Base-by-base conservation (phyloP, 1,140 invertebrate species). In the Danaus plexippus region DNA sequence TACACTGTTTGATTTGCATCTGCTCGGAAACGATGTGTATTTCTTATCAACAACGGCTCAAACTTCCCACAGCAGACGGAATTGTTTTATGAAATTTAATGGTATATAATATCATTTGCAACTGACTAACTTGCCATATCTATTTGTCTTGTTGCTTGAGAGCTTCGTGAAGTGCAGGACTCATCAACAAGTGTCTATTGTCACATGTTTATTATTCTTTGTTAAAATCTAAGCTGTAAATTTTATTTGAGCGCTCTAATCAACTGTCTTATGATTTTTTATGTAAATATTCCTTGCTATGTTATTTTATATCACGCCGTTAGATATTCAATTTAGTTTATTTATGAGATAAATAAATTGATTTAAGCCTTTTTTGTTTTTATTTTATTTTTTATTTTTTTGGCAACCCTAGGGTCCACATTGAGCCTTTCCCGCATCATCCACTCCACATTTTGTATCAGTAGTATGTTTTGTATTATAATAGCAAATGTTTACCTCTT, bases 331-430 rank as follows among this genome's bases (percentile, higher is more conserved):
- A 70, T 77, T 80, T 76, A 80, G 74, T 74, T 82, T 83, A 85
- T 83, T 85, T 85, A 85, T 83, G 69, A 80, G 73, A 73, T 69
- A 61, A 77, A 81, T 83, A 85, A 83, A 78, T 72, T 70, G 67
- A 74, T 73, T 79, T 54, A 55, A 70, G 66, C 64, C 77, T 73
- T 64, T 71, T 77, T 70, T 72, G 69, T 72, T 71, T 68, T 72
- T 67, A 68, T 70, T 72, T 66, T 69, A 64, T 69, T 71, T 54
- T 47, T 62, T 69, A 66, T 67, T 54, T 44, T 51, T 64, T 69
- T 59, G 50, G 22, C 22, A 54, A 66, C 61, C 66, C 62, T 64
- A 47, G 70, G 77, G 75, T 78, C 77, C 77, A 77, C 47, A 57
- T 53, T 54, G 44, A 67, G 67, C 69, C 71, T 76, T 63, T 32